phyloP scores from a whole-genome alignment of 1,140 invertebrate genomes.

The Melipona quadrifasciata region DNA sequence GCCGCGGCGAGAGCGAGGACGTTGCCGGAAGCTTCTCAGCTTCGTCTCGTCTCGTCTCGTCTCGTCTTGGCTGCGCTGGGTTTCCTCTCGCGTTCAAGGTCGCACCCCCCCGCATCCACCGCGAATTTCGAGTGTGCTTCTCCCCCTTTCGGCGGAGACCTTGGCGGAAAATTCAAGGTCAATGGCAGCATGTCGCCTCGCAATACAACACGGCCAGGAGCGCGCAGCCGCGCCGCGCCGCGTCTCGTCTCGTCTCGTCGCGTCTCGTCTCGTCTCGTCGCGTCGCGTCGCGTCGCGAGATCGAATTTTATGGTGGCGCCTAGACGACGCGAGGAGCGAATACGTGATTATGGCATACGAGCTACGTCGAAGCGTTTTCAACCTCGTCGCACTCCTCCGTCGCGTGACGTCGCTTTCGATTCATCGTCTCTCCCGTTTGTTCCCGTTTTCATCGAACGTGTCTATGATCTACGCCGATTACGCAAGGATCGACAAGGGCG shows the following conservation, averaged over 20 bases:
- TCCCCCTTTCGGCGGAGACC: background rate
- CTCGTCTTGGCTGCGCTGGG: background rate
- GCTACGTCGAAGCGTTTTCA: background rate
- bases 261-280: background rate
- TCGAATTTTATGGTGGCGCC: conserved; percentile 31
- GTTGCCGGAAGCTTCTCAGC: background rate
- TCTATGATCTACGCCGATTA: background rate
- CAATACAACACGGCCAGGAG: background rate
- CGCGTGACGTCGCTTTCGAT: background rate
- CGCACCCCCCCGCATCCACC: background rate
- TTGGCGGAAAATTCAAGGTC: conserved; percentile 42
- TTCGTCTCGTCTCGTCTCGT: background rate
- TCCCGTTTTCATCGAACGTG: background rate
- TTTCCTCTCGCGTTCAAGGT: background rate
- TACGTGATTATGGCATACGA: background rate
- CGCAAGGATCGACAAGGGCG: background rate
- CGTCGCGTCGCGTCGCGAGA: background rate
- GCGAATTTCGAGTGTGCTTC: background rate
- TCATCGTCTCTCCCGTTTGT: background rate
- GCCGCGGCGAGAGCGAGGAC: background rate
- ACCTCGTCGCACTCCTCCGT: background rate
- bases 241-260: no score
- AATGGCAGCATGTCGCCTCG: conserved; percentile 28
- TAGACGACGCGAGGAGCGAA: background rate
- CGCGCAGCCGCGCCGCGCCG: background rate